Evolutionary conservation across 2,797 vertebrate species (phyloP).

Genomic region (Zalophus californianus): DNA sequence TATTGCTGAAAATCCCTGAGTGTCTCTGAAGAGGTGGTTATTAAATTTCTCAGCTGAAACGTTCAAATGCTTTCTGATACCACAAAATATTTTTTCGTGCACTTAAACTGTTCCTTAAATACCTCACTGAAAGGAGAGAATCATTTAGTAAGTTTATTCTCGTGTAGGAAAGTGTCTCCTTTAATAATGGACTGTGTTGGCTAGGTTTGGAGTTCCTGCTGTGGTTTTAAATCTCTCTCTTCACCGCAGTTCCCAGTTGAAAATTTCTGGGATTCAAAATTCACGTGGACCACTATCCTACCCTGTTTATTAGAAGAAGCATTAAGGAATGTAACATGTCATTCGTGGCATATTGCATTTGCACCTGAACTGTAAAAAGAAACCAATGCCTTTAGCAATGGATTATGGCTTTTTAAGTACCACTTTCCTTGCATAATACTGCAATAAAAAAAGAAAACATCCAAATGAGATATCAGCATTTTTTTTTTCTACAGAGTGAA

Average conservation of each 20-base stretch:
- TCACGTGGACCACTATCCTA: background rate
- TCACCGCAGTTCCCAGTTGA: background rate
- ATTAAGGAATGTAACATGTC: constrained; percentile 65
- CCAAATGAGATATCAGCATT: constrained; percentile 70
- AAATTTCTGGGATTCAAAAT: constrained; percentile 65
- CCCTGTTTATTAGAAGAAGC: constrained; percentile 72
- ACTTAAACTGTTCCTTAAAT: constrained; percentile 75
- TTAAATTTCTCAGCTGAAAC: constrained; percentile 72
- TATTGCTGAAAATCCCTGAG: constrained; percentile 56
- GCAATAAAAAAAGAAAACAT: constrained; percentile 83
- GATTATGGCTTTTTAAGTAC: constrained; percentile 84
- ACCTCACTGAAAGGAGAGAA: constrained; percentile 70
- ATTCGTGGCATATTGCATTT: constrained; percentile 55
- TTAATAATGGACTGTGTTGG: constrained; percentile 51
- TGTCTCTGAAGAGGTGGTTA: constrained; percentile 59
- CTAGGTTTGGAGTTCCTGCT: constrained; percentile 57
- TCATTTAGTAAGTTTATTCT: constrained; percentile 71
- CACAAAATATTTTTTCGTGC: constrained; percentile 55
- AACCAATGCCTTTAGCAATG: constrained; percentile 76
- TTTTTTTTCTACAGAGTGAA: constrained; percentile 71
- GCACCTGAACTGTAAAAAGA: constrained; percentile 79
- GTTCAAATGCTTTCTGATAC: constrained; percentile 58
- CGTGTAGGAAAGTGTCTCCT: constrained; percentile 43
- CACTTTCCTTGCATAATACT: constrained; percentile 79
- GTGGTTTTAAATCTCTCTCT: constrained; percentile 67